phyloP scores from a whole-genome alignment of 2,888 invertebrate species.

The Phyto melanocephala region DNA sequence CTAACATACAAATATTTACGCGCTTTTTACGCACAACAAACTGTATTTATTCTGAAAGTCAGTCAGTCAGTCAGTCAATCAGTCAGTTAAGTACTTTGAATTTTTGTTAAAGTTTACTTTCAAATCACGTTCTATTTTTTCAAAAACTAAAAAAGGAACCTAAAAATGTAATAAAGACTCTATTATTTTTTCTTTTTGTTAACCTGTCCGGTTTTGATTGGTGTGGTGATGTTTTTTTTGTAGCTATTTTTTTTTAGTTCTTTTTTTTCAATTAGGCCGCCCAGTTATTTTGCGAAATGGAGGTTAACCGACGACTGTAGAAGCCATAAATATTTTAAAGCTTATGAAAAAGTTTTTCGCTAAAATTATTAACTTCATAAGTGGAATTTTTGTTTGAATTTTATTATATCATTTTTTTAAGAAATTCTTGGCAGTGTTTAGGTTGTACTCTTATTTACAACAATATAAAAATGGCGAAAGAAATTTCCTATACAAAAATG shows the following conservation, averaged over 20 bases:
- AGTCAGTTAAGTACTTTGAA: not conserved
- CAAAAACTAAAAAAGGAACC: not conserved
- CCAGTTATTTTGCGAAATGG: slow-evolving; percentile 34
- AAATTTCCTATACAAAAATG: too few relatives aligned
- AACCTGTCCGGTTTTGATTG: slow-evolving; percentile 48
- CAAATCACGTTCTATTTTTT: slow-evolving; percentile 49
- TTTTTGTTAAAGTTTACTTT: slow-evolving; percentile 19
- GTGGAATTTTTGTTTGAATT: not conserved
- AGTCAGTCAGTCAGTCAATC: not conserved
- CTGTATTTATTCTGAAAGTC: not conserved
- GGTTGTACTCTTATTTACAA: not conserved
- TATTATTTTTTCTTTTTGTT: slow-evolving; percentile 35
- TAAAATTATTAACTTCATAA: not conserved
- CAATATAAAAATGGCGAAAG: too few relatives aligned
- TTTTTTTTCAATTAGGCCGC: too few relatives aligned
- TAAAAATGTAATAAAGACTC: not conserved
- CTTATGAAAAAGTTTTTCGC: not conserved
- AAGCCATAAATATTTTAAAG: too few relatives aligned
- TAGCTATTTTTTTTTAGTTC: too few relatives aligned
- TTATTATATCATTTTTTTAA: not conserved
- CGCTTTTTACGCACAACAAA: slow-evolving; percentile 40
- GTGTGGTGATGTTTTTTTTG: not conserved
- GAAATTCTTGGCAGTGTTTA: not conserved
- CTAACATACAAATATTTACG: slow-evolving; percentile 22
- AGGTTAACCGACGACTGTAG: slow-evolving; percentile 36